Percentiles rank a stretch among this genome's conserved stretches.
Evolutionary conservation across 2,888 invertebrate genomes (phyloP).

Genomic region (Hydrotaea cyrtoneurina): DNA sequence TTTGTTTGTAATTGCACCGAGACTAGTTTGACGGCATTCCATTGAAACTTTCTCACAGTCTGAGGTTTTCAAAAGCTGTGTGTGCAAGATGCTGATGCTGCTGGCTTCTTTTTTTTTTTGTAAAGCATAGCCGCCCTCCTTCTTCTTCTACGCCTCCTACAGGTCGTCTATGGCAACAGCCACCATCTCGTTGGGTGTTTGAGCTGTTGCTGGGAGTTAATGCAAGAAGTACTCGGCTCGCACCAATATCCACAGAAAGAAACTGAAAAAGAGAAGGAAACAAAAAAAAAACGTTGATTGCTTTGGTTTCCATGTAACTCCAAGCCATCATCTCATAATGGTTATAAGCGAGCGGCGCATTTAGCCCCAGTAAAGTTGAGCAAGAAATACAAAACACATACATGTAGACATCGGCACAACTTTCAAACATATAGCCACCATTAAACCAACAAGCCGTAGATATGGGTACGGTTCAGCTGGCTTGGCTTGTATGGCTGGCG

Average conservation of each 20-base stretch:
- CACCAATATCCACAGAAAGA: conserved; percentile 2
- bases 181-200: background rate
- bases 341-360: conserved; percentile 52
- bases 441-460: conserved; percentile 19
- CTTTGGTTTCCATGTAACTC: conserved; percentile 67
- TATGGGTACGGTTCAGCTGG: conserved; percentile 58
- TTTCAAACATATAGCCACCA: background rate
- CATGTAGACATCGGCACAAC: background rate
- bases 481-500: conserved; percentile 16
- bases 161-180: conserved; percentile 9
- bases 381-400: background rate
- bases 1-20: conserved; percentile 66
- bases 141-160: conserved; percentile 35
- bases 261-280: conserved; percentile 22
- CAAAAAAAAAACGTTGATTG: conserved; percentile 64
- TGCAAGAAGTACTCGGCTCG: conserved; percentile 26
- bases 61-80: conserved; percentile 67
- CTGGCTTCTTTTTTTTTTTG: background rate
- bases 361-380: background rate
- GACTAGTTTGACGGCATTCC: conserved; percentile 80
- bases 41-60: conserved; percentile 81
- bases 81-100: conserved; percentile 54
- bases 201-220: conserved; percentile 27
- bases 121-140: background rate
- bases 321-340: conserved; percentile 58